Evolutionary conservation across 2,888 invertebrate genomes (phyloP), one percentile per base, ranked within the genome.

Genomic region (Drosophila fulvimacula): DNA sequence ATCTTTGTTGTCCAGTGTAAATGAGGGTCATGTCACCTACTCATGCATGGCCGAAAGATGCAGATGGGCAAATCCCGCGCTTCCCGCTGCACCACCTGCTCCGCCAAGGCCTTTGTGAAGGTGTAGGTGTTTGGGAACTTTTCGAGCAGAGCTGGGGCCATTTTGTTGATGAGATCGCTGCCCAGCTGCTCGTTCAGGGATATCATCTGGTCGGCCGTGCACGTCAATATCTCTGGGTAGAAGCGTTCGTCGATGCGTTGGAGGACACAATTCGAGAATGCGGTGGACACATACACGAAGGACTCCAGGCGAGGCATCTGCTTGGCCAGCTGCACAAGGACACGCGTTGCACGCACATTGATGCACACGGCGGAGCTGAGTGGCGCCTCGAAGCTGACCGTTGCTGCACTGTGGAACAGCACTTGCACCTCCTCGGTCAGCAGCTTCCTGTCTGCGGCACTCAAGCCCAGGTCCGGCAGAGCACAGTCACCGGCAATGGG

Each of bases 331-430:
- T 94, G 92, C 44, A 96, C 88, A 73, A 96, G 93, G 72, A 95
- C 93, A 66, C 94, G 93, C 0, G 95, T 95, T 44, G 95, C 95
- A 15, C 94, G 92, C 2, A 96, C 94, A 92, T 96, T 96, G 92
- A 96, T 95, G 76, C 94, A 94, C 53, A 95, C 93, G 0, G 96
- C 95, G 9, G 94, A 91, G 91, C 94, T 41, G 41, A 96, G 92
- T 30, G 94, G 94, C 89, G 96, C 96, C 89, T 96, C 95, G 86
- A 96, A 96, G n/a, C 91, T 88, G 5, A 98, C 97, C 0, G 98
- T 98, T 0, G 98, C 99, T 0, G 98, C 98, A 11, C 96, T 96
- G 90, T 99, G 98, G 92, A 99, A 96, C 9, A 95, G 93, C 62
- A 95, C 92, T 80, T 95, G 93, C 55, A 91, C 90, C 57, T 91